Evolutionary conservation across 2,113 vertebrate genomes (phyloP).

Genomic region (Xenopus laevis): DNA sequence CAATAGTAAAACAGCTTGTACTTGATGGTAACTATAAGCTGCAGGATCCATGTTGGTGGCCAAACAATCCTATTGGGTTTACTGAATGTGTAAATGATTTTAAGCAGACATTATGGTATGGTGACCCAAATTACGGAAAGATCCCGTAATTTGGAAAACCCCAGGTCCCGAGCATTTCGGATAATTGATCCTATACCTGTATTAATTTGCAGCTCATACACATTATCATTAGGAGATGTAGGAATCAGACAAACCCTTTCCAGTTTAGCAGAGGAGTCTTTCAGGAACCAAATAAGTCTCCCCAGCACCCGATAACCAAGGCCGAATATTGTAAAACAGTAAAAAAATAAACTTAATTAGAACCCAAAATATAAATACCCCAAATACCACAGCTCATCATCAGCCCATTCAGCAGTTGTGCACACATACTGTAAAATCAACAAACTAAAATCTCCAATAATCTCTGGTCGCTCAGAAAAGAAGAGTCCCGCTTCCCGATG

Average conservation of each 20-base stretch:
- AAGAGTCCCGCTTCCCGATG: conserved; percentile 52
- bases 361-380: conserved; percentile 57
- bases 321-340: neutral
- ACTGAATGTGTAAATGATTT: too few species aligned
- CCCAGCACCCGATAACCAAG: neutral
- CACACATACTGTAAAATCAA: conserved; percentile 61
- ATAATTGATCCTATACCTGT: too few species aligned
- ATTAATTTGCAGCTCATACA: neutral
- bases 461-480: conserved; percentile 58
- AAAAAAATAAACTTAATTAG: conserved; percentile 55
- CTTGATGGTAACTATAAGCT: too few species aligned
- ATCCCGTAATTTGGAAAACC: too few species aligned
- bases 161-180: too few species aligned
- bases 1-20: too few species aligned
- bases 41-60: too few species aligned
- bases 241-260: neutral
- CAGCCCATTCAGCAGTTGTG: conserved; percentile 68
- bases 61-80: too few species aligned
- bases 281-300: neutral
- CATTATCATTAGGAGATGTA: neutral
- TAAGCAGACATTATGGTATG: too few species aligned
- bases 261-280: neutral
- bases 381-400: conserved; percentile 48
- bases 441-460: conserved; percentile 53
- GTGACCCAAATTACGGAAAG: too few species aligned